Conservation (phyloP, 2,888 invertebrate genomes). For the Anarsia innoxiella region DNA sequence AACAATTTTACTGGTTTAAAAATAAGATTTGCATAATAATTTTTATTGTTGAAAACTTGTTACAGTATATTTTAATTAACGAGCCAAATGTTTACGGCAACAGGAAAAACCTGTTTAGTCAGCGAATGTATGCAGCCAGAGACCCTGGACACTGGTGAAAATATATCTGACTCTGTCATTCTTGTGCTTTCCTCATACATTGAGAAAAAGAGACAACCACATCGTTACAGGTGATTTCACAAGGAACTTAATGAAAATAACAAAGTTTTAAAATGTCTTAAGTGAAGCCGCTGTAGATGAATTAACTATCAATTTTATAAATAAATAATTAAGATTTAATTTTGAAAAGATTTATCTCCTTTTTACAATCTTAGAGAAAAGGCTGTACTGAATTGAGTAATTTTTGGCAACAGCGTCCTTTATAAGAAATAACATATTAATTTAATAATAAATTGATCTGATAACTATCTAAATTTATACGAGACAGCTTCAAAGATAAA, state of each 20-base stretch:
- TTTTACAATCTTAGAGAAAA: no score
- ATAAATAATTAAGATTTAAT: conserved; percentile 24
- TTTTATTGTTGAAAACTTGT: conserved; percentile 5
- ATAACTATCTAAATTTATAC: no score
- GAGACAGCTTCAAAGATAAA: no score
- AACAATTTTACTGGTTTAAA: no score
- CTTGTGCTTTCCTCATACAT: conserved; percentile 18
- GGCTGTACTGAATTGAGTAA: no score
- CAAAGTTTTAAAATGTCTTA: conserved; percentile 32
- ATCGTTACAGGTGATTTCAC: conserved; percentile 37
- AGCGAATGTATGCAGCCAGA: conserved; percentile 53
- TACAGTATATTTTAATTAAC: no score
- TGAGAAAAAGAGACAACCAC: conserved; percentile 31
- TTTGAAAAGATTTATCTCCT: conserved; percentile 45
- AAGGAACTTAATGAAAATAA: conserved; percentile 39
- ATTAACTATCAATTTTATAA: no score
- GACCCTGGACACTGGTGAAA: conserved; percentile 25
- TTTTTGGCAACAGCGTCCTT: no score
- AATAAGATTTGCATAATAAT: neutral
- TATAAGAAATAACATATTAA: no score
- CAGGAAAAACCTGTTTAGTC: conserved; percentile 65
- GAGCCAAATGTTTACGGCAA: conserved; percentile 38
- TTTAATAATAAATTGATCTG: no score
- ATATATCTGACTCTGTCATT: conserved; percentile 36
- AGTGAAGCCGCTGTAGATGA: no score